Evolutionary conservation across 2,113 vertebrate species (phyloP).

Genomic region (Sinocyclocheilus grahami): DNA sequence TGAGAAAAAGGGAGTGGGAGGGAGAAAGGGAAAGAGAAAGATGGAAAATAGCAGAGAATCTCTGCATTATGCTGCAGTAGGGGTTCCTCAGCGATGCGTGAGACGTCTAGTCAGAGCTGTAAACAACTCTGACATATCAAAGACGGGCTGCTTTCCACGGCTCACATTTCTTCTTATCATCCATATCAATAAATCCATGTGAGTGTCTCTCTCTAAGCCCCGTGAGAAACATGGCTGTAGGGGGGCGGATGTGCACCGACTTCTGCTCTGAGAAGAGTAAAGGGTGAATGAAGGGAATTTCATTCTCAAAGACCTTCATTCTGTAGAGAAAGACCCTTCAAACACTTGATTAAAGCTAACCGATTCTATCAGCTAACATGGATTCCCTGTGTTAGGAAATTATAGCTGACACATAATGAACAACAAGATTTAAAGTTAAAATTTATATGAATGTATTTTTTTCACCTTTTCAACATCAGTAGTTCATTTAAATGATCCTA

Average conservation of each 20-base stretch:
- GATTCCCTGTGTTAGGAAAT: not conserved
- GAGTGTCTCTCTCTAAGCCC: conserved; percentile 16
- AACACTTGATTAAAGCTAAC: not conserved
- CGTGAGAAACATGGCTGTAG: not conserved
- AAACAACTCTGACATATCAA: conserved; percentile 43
- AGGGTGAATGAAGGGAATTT: conserved; percentile 61
- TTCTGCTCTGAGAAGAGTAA: not conserved
- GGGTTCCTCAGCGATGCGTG: conserved; percentile 41
- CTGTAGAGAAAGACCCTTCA: not conserved
- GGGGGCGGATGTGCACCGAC: not conserved
- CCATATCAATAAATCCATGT: conserved; percentile 29
- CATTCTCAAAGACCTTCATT: conserved; percentile 41
- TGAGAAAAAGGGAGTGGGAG: conserved; percentile 45
- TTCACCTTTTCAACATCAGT: conserved; percentile 2
- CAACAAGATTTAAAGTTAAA: not conserved
- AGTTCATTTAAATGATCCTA: not conserved
- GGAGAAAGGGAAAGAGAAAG: not conserved
- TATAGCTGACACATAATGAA: not conserved
- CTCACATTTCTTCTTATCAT: conserved; percentile 17
- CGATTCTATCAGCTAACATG: not conserved
- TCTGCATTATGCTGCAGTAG: conserved; percentile 63
- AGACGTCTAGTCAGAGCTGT: conserved; percentile 39
- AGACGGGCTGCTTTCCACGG: conserved; percentile 3
- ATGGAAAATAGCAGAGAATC: conserved; percentile 52
- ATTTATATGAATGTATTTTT: not conserved